Base-by-base conservation (phyloP, 2,888 invertebrate genomes). In the Brassicogethes aeneus region DNA sequence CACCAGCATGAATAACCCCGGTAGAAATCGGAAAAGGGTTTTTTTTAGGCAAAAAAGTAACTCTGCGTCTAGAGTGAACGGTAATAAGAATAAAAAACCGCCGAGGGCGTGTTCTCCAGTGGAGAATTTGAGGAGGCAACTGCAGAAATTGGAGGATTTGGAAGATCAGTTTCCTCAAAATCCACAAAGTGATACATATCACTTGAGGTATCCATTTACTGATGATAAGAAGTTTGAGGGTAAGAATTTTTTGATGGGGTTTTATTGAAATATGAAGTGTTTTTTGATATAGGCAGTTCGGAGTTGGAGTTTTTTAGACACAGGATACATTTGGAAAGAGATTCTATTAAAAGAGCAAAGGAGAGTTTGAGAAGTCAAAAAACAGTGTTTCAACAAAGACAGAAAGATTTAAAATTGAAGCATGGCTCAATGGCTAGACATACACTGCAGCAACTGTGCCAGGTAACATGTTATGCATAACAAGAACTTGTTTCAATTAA, bases 281-380 rank as follows among this genome's bases (percentile, higher is more conserved):
- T 32, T 10, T 10, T 32, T 10, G 5, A 5, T 12, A 32, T 12
- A 32, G 32, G 70, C 15, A 73, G 75, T 37, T 78, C 86, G 14
- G 88, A 88, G 57, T 63, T 88, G 39, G 88, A 88, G 63, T 88
- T 88, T 70, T 86, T 88, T 55, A 77, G 86, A 35, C 87, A 88
- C 60, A 78, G 88, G 38, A 85, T 88, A 36, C 77, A 87, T 50
- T 71, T 88, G 31, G 88, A 88, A 59, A 69, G 87, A 3, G 88
- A 88, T 57, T 85, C 86, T 14, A 85, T 88, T 62, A 74, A 85
- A n/a, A 73, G 86, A 2, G 87, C 87, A n/a, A 78, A 85, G 51
- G 85, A 85, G 45, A 84, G 80, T 37, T 62, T 88, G 44, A 73
- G 79, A 31, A 75, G 79, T 1, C 79, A 87, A 43, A 74, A 80